Percentiles rank a stretch among this genome's conserved stretches.
Evolutionary conservation across 2,797 vertebrate species (phyloP).

Genomic region (Acropternis orthonyx): DNA sequence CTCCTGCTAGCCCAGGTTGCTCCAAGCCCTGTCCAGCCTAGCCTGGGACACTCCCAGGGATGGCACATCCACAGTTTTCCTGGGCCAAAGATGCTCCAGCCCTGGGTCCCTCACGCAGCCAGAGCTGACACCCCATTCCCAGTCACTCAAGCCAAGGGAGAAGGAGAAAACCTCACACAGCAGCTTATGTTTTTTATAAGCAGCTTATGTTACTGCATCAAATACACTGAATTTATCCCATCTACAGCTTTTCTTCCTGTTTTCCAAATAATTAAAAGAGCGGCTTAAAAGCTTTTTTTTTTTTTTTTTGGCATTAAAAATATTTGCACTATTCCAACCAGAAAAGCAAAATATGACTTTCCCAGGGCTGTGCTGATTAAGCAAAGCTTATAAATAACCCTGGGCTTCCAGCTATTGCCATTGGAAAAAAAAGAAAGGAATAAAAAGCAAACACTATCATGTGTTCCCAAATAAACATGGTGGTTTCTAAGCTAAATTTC

Average conservation of each 20-base stretch:
- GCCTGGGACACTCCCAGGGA: neutral
- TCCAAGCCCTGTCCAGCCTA: neutral
- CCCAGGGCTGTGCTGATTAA: conserved; percentile 1
- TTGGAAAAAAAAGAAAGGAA: neutral
- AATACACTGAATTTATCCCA: neutral
- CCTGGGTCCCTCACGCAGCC: rapidly evolving
- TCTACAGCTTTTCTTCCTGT: conserved; percentile 13
- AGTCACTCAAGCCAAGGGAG: neutral
- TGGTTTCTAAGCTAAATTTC: neutral
- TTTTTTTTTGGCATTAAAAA: neutral
- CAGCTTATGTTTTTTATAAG: conserved; percentile 36
- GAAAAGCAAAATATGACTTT: conserved; percentile 18
- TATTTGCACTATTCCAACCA: neutral
- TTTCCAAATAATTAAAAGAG: conserved; percentile 51
- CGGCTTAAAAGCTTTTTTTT: neutral
- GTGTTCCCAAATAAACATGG: neutral
- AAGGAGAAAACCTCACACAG: neutral
- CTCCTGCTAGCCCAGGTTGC: neutral
- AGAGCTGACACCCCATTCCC: neutral
- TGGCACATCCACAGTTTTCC: neutral
- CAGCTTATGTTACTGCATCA: neutral
- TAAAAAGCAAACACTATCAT: neutral
- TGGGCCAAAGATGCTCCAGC: neutral
- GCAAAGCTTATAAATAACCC: conserved; percentile 3
- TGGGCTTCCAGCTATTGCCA: neutral